A percentile compares a stretch with the other conserved stretches of the same genome.
These are phyloP conservation scores for Aleiodes sp. DNA, from an alignment of 1,140 invertebrate genomes.

Conservation along the genomic window DNA sequence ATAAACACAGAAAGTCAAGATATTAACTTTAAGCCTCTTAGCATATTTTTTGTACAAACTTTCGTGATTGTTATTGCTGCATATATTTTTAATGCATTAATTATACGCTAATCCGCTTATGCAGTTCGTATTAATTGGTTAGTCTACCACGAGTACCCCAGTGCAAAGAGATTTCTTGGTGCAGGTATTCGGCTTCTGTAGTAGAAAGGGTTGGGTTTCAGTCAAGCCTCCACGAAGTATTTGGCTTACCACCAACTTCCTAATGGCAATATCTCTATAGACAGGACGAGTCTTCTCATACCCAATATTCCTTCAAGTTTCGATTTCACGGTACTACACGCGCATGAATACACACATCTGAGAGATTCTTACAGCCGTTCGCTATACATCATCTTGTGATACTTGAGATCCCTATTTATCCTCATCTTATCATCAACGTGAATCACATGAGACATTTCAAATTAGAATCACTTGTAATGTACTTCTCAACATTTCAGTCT, in stretches of 20 bases:
- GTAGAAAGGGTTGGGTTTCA: not conserved
- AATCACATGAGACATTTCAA: no score
- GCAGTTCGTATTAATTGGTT: conserved; percentile 58
- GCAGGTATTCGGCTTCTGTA: conserved; percentile 13
- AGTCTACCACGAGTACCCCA: conserved; percentile 42
- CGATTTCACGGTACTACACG: conserved; percentile 28
- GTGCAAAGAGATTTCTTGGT: conserved; percentile 21
- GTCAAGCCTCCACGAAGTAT: conserved; percentile 45
- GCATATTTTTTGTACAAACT: conserved; percentile 53
- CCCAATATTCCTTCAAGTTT: conserved; percentile 10
- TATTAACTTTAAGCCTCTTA: conserved; percentile 52
- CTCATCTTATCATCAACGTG: not conserved
- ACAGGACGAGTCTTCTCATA: conserved; percentile 8
- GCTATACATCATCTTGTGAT: not conserved
- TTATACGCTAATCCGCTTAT: conserved; percentile 60
- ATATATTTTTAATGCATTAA: conserved; percentile 60
- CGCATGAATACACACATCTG: not conserved
- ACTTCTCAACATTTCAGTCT: no score
- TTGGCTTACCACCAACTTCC: conserved; percentile 58
- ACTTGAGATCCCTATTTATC: no score
- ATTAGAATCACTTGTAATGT: no score
- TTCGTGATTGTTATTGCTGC: conserved; percentile 47
- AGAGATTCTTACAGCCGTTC: not conserved
- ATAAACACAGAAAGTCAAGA: conserved; percentile 35
- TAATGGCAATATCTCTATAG: conserved; percentile 15